Base-by-base conservation (phyloP, 1,140 invertebrate genomes). In the Nomia melanderi region DNA sequence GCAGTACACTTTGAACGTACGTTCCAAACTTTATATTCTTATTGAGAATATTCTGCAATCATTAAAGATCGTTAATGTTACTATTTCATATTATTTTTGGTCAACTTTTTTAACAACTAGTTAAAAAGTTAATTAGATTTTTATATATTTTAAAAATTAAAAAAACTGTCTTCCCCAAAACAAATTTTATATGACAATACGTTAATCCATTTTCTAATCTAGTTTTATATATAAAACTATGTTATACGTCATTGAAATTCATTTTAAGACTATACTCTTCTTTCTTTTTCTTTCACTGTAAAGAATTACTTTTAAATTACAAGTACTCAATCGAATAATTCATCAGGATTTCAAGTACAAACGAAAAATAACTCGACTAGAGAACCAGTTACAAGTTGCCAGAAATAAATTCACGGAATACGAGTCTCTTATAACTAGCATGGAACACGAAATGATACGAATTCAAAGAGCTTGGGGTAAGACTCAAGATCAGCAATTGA, bases 321-420 rank as follows among this genome's bases (percentile, higher is more conserved):
- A 65, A 31, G 60, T 12, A 47, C 17, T n/a, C 57, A 47, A 17
- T n/a, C n/a, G n/a, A n/a, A 39, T 12, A 1, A 47, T 69, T 76
- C 67, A 63, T 70, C 54, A 90, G 89, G 88, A 90, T 47, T 88
- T 86, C 36, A 90, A 85, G 50, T 87, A 83, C 9, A 89, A 91
- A 66, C 50, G 86, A 54, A 85, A 63, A 71, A 88, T 90, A 76
- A 59, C 75, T 20, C 84, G 89, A 36, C 62, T 90, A 11, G 87
- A 91, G 41, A 79, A 87, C 44, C 86, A 90, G 60, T 27, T 89
- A 0, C 78, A 88, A 77, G 74, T 77, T 2, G 78, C 78, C 0
- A 87, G 87, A 23, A 76, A 74, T 0, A 88, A 85, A 66, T 54
- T 86, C 20, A 25, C 54, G 14, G 86, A 89, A 8, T 87, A 88